Percentiles rank a stretch among this genome's conserved stretches.
phyloP scores from a whole-genome alignment of 2,888 invertebrate genomes.

The Hartigia nigra region DNA sequence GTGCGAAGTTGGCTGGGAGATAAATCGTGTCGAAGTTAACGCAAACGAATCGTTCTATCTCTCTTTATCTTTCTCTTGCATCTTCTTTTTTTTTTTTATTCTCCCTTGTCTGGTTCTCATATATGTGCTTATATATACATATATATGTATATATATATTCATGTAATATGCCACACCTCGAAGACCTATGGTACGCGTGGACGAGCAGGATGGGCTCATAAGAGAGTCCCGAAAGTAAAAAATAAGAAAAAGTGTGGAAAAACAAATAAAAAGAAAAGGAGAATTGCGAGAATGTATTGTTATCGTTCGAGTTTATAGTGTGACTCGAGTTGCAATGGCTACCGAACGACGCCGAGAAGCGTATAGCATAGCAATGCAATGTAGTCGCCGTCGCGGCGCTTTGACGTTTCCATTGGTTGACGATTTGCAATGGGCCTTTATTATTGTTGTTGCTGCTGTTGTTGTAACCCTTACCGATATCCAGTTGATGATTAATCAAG shows the following conservation, averaged over 20 bases:
- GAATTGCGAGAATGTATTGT: neutral
- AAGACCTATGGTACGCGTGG: neutral
- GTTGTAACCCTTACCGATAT: neutral
- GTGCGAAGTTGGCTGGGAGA: conserved; percentile 34
- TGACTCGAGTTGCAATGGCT: neutral
- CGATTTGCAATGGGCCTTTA: neutral
- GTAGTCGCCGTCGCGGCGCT: neutral
- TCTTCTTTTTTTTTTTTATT: neutral
- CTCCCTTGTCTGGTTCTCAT: neutral
- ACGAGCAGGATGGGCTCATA: neutral
- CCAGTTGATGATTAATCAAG: conserved; percentile 21
- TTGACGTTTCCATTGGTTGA: neutral
- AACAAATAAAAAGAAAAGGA: neutral
- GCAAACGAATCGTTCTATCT: conserved; percentile 18
- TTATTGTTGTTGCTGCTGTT: neutral
- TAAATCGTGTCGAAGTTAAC: conserved; percentile 37
- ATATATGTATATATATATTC: neutral
- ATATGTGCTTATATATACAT: neutral
- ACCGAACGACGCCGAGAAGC: neutral
- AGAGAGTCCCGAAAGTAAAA: neutral
- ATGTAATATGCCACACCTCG: neutral
- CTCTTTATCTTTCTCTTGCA: neutral
- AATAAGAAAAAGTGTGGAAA: neutral
- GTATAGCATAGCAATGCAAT: neutral
- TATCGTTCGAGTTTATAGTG: neutral